These are phyloP conservation scores for Ceramica pisi DNA, from an alignment of 2,888 invertebrate species.

Conservation along the genomic window DNA sequence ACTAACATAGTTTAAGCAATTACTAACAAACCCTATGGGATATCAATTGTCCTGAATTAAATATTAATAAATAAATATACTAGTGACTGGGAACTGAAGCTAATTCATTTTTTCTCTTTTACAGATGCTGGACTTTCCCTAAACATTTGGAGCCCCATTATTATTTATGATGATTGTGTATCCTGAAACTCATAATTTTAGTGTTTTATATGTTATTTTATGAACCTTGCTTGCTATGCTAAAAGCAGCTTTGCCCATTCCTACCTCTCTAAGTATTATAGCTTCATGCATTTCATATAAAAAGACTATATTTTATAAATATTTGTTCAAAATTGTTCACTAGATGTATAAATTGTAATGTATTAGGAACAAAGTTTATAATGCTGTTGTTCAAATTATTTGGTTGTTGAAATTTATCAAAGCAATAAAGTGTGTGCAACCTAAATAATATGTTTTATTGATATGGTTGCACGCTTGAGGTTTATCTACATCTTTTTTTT, in stretches of 20 bases:
- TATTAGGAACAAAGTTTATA: constrained; percentile 40
- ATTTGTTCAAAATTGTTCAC: constrained; percentile 57
- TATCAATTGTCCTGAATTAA: too few species aligned
- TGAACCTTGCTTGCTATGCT: constrained; percentile 39
- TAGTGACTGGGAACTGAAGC: background rate
- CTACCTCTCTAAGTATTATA: constrained; percentile 41
- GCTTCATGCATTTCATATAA: constrained; percentile 43
- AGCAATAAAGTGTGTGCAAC: constrained; percentile 59
- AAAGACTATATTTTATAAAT: constrained; percentile 48
- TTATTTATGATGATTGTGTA: constrained; percentile 42
- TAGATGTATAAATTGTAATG: constrained; percentile 57
- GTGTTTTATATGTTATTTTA: constrained; percentile 37
- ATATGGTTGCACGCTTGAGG: too few species aligned
- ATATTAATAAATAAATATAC: too few species aligned
- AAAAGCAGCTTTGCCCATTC: constrained; percentile 42
- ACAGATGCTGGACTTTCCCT: constrained; percentile 90
- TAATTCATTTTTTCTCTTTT: constrained; percentile 61
- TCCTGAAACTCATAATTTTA: constrained; percentile 16
- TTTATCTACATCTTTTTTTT: too few species aligned
- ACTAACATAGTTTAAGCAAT: too few species aligned
- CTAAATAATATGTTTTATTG: constrained; percentile 30
- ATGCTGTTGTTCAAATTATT: constrained; percentile 50
- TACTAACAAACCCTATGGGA: too few species aligned
- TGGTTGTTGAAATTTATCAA: constrained; percentile 63
- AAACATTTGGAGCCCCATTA: constrained; percentile 40